Base-by-base conservation (phyloP, 2,113 vertebrate species). In the Cromileptes altivelis region DNA sequence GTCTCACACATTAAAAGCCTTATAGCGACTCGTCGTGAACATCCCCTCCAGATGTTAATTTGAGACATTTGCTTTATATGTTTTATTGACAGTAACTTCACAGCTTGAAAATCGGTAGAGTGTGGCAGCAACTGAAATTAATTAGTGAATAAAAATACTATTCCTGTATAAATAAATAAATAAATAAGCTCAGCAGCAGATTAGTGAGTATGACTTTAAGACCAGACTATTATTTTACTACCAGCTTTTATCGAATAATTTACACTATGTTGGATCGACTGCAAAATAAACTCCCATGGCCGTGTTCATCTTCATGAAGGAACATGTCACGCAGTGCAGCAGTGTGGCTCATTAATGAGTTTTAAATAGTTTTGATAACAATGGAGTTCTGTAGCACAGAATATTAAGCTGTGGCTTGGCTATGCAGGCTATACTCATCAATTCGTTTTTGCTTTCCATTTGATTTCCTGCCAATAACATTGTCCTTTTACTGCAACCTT, bases 11-110 rank as follows among this genome's bases (percentile, higher is more conserved):
- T 76, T 55, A 67, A 79, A 85, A 53, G n/a, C 55, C 6, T 14
- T 37, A 1, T 4, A 45, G 55, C 19, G 19, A 25, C n/a, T 64
- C 49, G 37, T 21, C 11, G 17, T 61, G 23, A 23, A 25, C 33
- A 10, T 37, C n/a, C 6, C 11, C 74, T 0, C 13, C 42, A 57
- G 40, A 69, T 49, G 53, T 67, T 52, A 33, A 56, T 27, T 11
- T 67, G 70, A 84, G 78, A 83, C 7, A 55, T 80, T 61, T 78
- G 69, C 40, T 33, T n/a, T 25, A 75, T 37, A 56, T 25, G 11
- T 13, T 53, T 12, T 14, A 58, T 23, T 60, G 65, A 64, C 18
- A 40, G 58, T 58, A 50, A 65, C 52, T 70, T 37, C 25, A 65
- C 50, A 56, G 18, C 42, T 50, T 33, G 18, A 50, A 50, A 50